Evolutionary conservation across 2,888 invertebrate species (phyloP), one percentile per base, ranked within the genome.

Genomic region (Synergus umbraculus): DNA sequence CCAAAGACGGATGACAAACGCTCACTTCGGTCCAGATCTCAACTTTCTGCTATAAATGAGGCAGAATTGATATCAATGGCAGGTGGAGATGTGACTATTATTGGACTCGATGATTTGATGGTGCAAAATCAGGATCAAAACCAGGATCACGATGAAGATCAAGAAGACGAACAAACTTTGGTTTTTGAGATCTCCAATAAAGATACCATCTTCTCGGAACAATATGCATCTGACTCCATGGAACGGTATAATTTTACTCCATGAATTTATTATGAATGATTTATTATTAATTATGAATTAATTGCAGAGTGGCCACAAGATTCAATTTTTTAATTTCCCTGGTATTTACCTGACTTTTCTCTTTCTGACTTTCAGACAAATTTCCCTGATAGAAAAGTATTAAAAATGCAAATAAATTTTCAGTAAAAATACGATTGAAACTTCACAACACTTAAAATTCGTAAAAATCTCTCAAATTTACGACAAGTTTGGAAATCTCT

Each of bases 1-100:
- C 85, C 87, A 29, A 87, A 83, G 69, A 77, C 81, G 60, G 82
- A 84, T n/a, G 80, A 82, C 64, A 86, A 85, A 78, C 85, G 83
- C 13, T 80, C 78, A 29, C 81, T 85, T 37, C 83, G 88, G 83
- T 88, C 88, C 78, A 81, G 82, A 58, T 88, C 87, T 49, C 85
- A 85, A 77, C 82, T 86, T 82, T 85, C 87, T 15, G 82, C 86
- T 60, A 84, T 86, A 78, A 85, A 84, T 77, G 87, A 86, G 76
- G 80, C 80, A 43, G 82, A 85, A 63, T 63, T 54, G 67, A 69
- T 67, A 60, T 66, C 66, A 41, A 73, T 76, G 43, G 67, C 66
- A 7, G 60, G 77, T 44, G 76, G 77, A 60, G 83, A 80, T 80
- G 82, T 79, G 76, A 67, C 76, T 63, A 80, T 81, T 76, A 79